These are phyloP conservation scores for Drosophila repletoides DNA, from an alignment of 1,140 invertebrate genomes.

Conservation along the genomic window DNA sequence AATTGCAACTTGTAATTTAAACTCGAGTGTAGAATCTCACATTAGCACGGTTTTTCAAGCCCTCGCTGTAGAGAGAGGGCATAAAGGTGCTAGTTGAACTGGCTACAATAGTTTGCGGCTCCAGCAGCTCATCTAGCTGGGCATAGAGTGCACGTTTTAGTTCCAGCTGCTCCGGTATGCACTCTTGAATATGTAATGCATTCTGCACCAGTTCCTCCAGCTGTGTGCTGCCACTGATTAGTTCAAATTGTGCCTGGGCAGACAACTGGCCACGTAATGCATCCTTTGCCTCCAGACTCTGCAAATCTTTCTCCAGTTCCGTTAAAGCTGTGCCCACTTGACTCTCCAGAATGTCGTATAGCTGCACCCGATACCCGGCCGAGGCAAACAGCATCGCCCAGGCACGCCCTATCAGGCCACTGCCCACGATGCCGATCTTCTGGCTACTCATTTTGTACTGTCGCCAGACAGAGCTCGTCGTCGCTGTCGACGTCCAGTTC, in stretches of 20 bases:
- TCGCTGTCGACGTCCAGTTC: background rate
- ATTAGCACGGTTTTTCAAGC: slow-evolving; percentile 69
- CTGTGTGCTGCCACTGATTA: slow-evolving; percentile 88
- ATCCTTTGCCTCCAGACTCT: slow-evolving; percentile 87
- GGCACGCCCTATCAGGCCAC: slow-evolving; percentile 95
- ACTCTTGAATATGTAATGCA: slow-evolving; percentile 93
- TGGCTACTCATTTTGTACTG: slow-evolving; percentile 79
- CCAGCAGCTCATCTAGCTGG: slow-evolving; percentile 89
- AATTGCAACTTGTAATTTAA: no score
- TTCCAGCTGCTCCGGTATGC: slow-evolving; percentile 94
- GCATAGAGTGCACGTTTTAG: slow-evolving; percentile 92
- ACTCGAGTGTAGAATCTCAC: slow-evolving; percentile 29
- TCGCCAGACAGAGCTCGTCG: background rate
- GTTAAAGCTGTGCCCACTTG: slow-evolving; percentile 89
- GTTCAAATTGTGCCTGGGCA: slow-evolving; percentile 88
- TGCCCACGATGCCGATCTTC: slow-evolving; percentile 88
- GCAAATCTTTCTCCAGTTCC: slow-evolving; percentile 89
- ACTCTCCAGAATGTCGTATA: slow-evolving; percentile 91
- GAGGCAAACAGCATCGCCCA: slow-evolving; percentile 98
- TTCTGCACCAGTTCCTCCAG: slow-evolving; percentile 86
- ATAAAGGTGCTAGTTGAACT: slow-evolving; percentile 96
- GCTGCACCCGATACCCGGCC: slow-evolving; percentile 91
- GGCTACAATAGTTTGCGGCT: slow-evolving; percentile 89
- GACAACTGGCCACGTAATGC: slow-evolving; percentile 88
- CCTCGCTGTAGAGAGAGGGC: slow-evolving; percentile 92